These are phyloP conservation scores for Bergia sp. DNA, from an alignment of 92 coral and sea anemone species.

Conservation along the genomic window DNA sequence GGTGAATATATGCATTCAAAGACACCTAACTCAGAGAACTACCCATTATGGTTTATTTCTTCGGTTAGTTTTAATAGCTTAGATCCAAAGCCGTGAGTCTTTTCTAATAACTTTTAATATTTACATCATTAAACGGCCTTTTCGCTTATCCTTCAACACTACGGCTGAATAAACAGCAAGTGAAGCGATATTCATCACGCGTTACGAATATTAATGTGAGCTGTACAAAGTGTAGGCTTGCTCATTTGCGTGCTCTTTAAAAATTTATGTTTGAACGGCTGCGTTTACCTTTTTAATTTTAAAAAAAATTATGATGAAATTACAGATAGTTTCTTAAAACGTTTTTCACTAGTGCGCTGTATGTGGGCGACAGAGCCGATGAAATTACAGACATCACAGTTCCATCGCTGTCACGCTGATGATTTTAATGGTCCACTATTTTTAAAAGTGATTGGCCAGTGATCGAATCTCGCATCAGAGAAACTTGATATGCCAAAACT, in stretches of 20 bases:
- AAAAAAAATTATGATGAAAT: no score
- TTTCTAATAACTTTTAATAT: no score
- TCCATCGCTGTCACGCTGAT: no score
- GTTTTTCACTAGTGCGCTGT: neutral
- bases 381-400: neutral
- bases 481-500: neutral
- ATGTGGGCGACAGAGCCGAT: neutral
- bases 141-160: neutral
- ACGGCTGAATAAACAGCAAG: neutral
- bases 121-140: neutral
- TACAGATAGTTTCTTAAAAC: no score
- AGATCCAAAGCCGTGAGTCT: no score
- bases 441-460: neutral
- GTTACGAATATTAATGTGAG: neutral
- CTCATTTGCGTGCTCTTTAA: neutral
- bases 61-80: no score
- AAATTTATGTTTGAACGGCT: neutral
- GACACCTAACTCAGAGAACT: no score
- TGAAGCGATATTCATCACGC: neutral
- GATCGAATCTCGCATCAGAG: neutral
- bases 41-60: no score
- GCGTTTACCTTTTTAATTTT: neutral
- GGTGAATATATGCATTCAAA: no score
- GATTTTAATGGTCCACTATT: no score
- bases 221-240: neutral